Evolutionary conservation across 1,140 invertebrate species (phyloP), one percentile per base, ranked within the genome.

Genomic region (Drosophila kohkoa): DNA sequence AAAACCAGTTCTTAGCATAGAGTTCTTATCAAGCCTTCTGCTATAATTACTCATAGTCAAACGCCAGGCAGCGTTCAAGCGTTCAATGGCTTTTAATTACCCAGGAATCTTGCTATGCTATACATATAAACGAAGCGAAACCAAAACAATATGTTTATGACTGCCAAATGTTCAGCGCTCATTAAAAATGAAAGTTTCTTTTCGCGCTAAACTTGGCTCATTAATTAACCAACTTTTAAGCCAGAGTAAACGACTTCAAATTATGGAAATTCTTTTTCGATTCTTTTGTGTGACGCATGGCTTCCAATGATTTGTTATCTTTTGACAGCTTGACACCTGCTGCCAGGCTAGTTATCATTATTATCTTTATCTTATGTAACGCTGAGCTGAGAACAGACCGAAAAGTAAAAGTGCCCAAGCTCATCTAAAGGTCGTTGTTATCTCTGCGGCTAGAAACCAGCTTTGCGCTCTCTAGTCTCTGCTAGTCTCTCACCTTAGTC

Each of bases 101-200:
- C 52, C 66, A 78, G 77, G 83, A 88, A 87, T 83, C 75, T 72
- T 58, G 30, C 15, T 59, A 49, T 25, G 20, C 20, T 25, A 25
- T 25, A 25, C 20, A 25, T 25, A 25, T 72, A 68, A 81, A 71
- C 30, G 28, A 57, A 65, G 71, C 30, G 64, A 68, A 77, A 69
- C 28, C 28, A 76, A 67, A 79, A 72, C 45, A 74, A 76, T 76
- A 48, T 75, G 60, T 57, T 79, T 77, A 74, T 62, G 60, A 41
- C 57, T 65, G 8, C 35, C 5, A 48, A 46, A 59, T 66, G 58
- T 74, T 77, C 63, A 80, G 73, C 85, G 73, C 85, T 88, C 83
- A 88, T 88, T 87, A 87, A 87, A 87, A 87, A 88, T 75, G 83
- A 87, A 87, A 87, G 83, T 87, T 80, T 83, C 80, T 62, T 73